Evolutionary conservation across 1,140 invertebrate species (phyloP), one percentile per base, ranked within the genome.

Genomic region (Octopus sinensis): DNA sequence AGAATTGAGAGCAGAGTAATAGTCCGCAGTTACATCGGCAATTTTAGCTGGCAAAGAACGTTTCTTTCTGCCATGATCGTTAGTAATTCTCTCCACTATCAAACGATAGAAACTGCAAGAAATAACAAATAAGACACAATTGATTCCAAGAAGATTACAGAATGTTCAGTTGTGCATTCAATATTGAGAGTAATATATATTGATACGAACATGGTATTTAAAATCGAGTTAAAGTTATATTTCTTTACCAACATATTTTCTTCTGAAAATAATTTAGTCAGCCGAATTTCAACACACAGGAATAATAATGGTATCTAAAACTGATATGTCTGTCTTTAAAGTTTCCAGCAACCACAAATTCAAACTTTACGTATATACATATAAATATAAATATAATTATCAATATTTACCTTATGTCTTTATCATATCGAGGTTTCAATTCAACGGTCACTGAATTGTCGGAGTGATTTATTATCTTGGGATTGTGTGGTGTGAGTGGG

Each of bases 1-100:
- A 84, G 93, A 92, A 83, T 91, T 91, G 79, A 88, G 89, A 4
- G 93, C 93, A 87, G 92, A 91, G 85, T 92, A 86, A 68, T 83
- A 87, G 78, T 86, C 85, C 7, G 78, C 52, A 23, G 82, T 78
- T 12, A 86, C 76, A 6, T 88, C 82, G 10, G 79, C 79, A 13
- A 87, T 83, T 5, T 83, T 83, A 52, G 81, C 78, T 23, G 80
- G 80, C 1, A 83, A 62, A 6, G 79, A 53, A 54, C 85, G 81
- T 80, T 80, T 56, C 62, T 62, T 56, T 73, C 51, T 12, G 76
- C 83, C 77, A n/a, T 77, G 23, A 52, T 82, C 76, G 23, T 17
- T 53, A 43, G 30, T 43, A 54, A 83, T 9, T 43, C 82, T 81
- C 53, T 87, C 86, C 4, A 87, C 85, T 23, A 88, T 86, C 12